Evolutionary conservation across 1,140 invertebrate species (phyloP).

Genomic region (Tetramorium simillimum): DNA sequence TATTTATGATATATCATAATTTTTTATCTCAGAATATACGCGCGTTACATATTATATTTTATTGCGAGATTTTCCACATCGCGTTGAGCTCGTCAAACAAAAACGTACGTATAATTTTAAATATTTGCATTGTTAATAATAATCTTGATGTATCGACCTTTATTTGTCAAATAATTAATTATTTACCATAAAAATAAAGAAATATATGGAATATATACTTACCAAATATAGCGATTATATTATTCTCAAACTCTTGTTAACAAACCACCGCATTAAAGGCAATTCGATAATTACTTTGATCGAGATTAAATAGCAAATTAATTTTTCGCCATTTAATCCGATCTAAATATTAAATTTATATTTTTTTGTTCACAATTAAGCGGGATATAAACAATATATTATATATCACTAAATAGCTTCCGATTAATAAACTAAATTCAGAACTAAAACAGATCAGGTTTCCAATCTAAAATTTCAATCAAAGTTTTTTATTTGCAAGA

Average conservation of each 20-base stretch:
- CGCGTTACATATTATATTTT: slow-evolving; percentile 9
- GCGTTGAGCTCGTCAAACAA: not conserved
- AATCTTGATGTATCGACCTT: not conserved
- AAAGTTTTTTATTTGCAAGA: not conserved
- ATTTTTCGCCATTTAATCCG: not conserved
- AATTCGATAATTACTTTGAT: slow-evolving; percentile 22
- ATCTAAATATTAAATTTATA: not conserved
- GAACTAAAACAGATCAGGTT: slow-evolving; percentile 13
- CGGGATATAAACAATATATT: not conserved
- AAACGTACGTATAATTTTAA: not conserved
- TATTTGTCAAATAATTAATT: not conserved
- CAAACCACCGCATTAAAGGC: slow-evolving; percentile 35
- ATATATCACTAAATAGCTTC: not conserved
- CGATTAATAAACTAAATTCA: not conserved
- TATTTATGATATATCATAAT: slow-evolving; percentile 22
- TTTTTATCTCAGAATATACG: not conserved
- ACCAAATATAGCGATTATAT: slow-evolving; percentile 42
- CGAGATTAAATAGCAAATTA: not conserved
- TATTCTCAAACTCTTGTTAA: slow-evolving; percentile 45
- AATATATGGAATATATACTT: slow-evolving; percentile 42
- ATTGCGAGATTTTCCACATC: slow-evolving; percentile 4
- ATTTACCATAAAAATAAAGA: slow-evolving; percentile 8
- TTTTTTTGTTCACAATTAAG: not conserved
- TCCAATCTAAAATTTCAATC: not conserved
- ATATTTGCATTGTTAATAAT: slow-evolving; percentile 1